A percentile compares a stretch with the other conserved stretches of the same genome.
Evolutionary conservation across 2,888 invertebrate species (phyloP).

Genomic region (Tetragonisca angustula): DNA sequence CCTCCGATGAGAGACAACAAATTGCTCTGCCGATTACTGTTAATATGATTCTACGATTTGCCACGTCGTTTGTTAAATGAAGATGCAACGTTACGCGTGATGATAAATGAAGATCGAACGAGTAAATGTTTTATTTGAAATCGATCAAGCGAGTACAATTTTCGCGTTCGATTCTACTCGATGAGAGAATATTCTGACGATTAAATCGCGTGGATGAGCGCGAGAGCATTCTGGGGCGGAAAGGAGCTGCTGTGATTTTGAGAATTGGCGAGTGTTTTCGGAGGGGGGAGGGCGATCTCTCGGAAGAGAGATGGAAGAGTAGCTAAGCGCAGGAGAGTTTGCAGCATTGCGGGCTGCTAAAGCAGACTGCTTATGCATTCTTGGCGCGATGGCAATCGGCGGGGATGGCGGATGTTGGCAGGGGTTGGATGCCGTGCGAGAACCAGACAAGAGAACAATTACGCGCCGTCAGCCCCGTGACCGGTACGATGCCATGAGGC

Average conservation of each 20-base stretch:
- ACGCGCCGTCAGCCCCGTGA: conserved; percentile 82
- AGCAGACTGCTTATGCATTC: conserved; percentile 81
- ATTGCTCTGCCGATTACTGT: not conserved
- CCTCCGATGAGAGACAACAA: not conserved
- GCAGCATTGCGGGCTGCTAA: conserved; percentile 72
- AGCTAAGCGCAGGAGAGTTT: conserved; percentile 41
- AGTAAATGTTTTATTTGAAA: too few relatives aligned
- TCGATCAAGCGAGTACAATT: too few relatives aligned
- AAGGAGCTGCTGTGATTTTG: not conserved
- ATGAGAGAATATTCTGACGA: too few relatives aligned
- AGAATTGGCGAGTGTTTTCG: conserved; percentile 2
- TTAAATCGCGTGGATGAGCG: too few relatives aligned
- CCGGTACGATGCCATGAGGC: conserved; percentile 80
- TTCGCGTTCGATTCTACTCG: too few relatives aligned
- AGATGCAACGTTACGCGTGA: too few relatives aligned
- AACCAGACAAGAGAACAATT: conserved; percentile 83
- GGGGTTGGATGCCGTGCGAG: conserved; percentile 68
- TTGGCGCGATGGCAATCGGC: conserved; percentile 81
- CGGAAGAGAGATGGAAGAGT: conserved; percentile 17
- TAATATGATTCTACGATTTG: too few relatives aligned
- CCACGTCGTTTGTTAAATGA: too few relatives aligned
- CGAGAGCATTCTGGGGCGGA: too few relatives aligned
- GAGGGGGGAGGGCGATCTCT: too few relatives aligned
- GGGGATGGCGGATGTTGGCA: conserved; percentile 75
- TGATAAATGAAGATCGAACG: too few relatives aligned